Evolutionary conservation across 2,888 invertebrate species (phyloP).

Genomic region (Arge pagana): DNA sequence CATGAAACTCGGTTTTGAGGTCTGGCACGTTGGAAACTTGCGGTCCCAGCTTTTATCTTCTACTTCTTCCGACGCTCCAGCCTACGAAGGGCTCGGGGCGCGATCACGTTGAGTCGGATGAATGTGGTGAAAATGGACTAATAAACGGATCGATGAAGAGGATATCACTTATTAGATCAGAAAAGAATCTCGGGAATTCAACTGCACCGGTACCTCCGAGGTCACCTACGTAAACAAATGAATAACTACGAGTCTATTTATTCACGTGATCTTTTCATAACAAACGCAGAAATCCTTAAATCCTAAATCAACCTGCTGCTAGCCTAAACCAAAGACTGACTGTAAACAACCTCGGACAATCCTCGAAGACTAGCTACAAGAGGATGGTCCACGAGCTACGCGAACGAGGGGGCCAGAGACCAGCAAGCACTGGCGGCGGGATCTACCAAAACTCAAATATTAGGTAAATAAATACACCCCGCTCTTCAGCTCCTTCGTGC

Average conservation of each 20-base stretch:
- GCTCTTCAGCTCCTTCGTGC: conserved; percentile 10
- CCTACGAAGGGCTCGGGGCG: too few relatives aligned
- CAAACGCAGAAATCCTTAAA: conserved; percentile 54
- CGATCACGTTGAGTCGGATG: too few relatives aligned
- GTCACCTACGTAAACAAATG: conserved; percentile 40
- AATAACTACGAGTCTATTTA: conserved; percentile 51
- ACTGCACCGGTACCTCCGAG: too few relatives aligned
- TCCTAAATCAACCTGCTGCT: conserved; percentile 55
- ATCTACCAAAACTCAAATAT: conserved; percentile 54
- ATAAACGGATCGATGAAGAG: too few relatives aligned
- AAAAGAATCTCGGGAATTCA: too few relatives aligned
- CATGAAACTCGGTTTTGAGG: conserved; percentile 43
- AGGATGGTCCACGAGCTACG: too few relatives aligned
- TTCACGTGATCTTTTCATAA: conserved; percentile 53
- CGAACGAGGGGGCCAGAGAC: conserved; percentile 9
- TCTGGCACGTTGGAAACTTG: too few relatives aligned
- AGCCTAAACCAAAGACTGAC: conserved; percentile 41
- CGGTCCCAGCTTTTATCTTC: too few relatives aligned
- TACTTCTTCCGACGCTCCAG: too few relatives aligned
- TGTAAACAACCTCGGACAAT: conserved; percentile 46
- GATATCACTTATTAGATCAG: too few relatives aligned
- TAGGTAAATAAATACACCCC: conserved; percentile 47
- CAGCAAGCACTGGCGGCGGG: conserved; percentile 22
- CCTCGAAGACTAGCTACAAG: conserved; percentile 2
- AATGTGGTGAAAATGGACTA: too few relatives aligned